Base-by-base conservation (phyloP, 2,888 invertebrate species). In the Lacanobia oleracea region DNA sequence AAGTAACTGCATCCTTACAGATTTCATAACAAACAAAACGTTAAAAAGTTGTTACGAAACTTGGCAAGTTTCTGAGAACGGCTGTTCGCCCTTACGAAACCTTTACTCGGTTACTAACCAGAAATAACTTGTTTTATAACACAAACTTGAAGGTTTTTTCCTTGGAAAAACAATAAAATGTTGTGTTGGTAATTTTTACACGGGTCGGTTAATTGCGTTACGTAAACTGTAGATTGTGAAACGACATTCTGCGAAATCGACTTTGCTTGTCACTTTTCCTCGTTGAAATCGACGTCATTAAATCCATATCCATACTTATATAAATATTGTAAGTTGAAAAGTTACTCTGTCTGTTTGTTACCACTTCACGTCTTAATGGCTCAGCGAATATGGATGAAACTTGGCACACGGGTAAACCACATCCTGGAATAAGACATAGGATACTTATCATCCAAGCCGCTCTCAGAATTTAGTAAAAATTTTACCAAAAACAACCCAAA, bases 81-180 rank as follows among this genome's bases (percentile, higher is more conserved):
- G n/a, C 40, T 45, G 23, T 45, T 66, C 8, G 53, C 4, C 18
- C 51, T 75, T 57, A 37, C 27, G 50, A 80, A 80, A 80, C 60
- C 50, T 77, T 56, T 43, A 48, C 67, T 56, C 56, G 27, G 73
- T 72, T 73, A 61, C 53, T 53, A 69, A 76, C 60, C 63, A 76
- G 69, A 68, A 76, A 80, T 80, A 75, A 40, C 67, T 61, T 54
- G 57, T 76, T 79, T 74, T 74, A 9, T 61, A 79, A 72, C 43
- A 50, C 56, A 75, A 62, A 57, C 50, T 21, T 67, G 45, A 60
- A 43, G 48, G 53, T 53, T 74, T 76, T 51, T 21, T 27, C 50
- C 40, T 16, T 60, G 48, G 48, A 16, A 4, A 67, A 60, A 69
- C 45, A 69, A 60, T 68, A n/a, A 21, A 45, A 59, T 51, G 27